Percentiles rank a stretch among this genome's conserved stretches.
These are phyloP conservation scores for Fulica atra DNA, from an alignment of 2,113 vertebrate genomes.

Conservation along the genomic window DNA sequence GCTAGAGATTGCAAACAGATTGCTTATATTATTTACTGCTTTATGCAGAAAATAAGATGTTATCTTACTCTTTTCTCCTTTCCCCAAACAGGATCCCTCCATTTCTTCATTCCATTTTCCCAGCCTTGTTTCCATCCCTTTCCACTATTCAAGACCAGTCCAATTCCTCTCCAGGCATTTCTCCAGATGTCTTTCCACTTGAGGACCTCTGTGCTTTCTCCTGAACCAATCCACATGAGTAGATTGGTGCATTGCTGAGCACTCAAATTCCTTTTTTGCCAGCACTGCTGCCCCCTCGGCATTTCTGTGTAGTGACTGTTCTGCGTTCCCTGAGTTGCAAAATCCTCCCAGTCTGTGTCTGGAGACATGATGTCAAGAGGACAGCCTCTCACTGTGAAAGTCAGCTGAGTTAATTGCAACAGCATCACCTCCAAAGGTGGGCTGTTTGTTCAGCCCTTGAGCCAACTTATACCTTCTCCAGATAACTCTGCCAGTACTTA, in stretches of 20 bases:
- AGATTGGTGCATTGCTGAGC: neutral
- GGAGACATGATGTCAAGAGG: neutral
- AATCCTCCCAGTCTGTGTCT: neutral
- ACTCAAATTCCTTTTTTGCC: neutral
- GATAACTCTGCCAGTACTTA: neutral
- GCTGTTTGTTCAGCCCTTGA: neutral
- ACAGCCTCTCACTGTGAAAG: neutral
- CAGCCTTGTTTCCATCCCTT: neutral
- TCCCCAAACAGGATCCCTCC: neutral
- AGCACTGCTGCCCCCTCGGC: neutral
- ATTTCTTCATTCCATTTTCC: neutral
- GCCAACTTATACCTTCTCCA: neutral
- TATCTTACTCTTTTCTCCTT: neutral
- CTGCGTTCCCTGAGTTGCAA: neutral
- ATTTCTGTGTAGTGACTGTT: neutral
- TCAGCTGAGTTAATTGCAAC: neutral
- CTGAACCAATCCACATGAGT: neutral
- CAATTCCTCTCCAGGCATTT: neutral
- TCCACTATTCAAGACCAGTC: neutral
- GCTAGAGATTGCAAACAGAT: neutral
- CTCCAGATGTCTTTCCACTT: neutral
- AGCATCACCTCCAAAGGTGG: neutral
- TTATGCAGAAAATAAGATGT: neutral
- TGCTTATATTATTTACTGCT: neutral
- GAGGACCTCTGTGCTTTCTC: neutral